Evolutionary conservation across 2,797 vertebrate species (phyloP).

Genomic region (Thunnus albacares): DNA sequence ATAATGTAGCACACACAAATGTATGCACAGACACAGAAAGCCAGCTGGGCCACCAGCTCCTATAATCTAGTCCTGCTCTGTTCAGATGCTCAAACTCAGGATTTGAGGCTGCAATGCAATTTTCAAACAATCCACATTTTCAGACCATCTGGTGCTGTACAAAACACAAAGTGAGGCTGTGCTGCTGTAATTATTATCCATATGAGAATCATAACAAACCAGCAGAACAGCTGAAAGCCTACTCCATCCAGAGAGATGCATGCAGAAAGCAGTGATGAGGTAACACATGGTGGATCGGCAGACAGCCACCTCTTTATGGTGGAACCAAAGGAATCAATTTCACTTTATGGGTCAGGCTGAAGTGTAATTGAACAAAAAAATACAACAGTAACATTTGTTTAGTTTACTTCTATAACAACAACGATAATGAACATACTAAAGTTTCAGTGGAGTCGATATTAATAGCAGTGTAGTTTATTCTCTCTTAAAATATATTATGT

Average conservation of each 20-base stretch:
- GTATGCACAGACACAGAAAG: conserved; percentile 4
- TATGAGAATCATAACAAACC: conserved; percentile 34
- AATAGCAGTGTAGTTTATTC: no score
- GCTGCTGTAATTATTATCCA: conserved; percentile 47
- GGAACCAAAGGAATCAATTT: conserved; percentile 8
- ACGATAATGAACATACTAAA: background rate
- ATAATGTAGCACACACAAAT: conserved; percentile 10
- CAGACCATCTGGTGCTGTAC: conserved; percentile 53
- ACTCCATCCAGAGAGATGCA: conserved; percentile 1
- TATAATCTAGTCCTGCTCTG: conserved; percentile 22
- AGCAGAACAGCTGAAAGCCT: conserved; percentile 25
- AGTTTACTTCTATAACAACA: no score
- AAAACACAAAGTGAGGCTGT: conserved; percentile 27
- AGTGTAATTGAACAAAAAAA: no score
- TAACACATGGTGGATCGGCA: conserved; percentile 6
- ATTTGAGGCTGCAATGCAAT: conserved; percentile 42
- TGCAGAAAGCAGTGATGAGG: background rate
- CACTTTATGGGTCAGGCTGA: no score
- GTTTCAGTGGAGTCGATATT: no score
- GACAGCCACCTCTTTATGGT: background rate
- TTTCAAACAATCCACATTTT: conserved; percentile 56
- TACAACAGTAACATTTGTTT: no score
- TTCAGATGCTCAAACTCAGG: conserved; percentile 43
- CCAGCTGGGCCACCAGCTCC: conserved; percentile 38
- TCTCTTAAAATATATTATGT: no score